These are phyloP conservation scores for Eretmocerus hayati DNA, from an alignment of 2,888 invertebrate genomes.

Conservation along the genomic window DNA sequence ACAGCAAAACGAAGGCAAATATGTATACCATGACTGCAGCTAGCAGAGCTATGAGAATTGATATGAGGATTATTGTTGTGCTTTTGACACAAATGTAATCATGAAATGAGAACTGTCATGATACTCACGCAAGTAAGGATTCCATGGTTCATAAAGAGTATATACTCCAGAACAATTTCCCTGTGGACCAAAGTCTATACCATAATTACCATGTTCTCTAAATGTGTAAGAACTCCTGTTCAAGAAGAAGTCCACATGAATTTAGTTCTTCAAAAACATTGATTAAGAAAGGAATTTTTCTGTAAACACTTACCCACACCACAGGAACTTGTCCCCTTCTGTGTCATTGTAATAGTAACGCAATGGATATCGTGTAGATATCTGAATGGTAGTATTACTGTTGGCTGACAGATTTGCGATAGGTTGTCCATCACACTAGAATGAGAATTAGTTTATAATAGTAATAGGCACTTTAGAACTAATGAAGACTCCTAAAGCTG, in stretches of 20 bases:
- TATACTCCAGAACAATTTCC: constrained; percentile 33
- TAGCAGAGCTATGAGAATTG: constrained; percentile 33
- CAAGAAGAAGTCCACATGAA: constrained; percentile 6
- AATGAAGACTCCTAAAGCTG: not conserved
- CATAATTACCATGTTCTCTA: constrained; percentile 43
- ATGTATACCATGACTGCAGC: constrained; percentile 31
- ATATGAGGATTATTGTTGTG: not conserved
- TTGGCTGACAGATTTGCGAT: constrained; percentile 28
- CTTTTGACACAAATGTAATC: not conserved
- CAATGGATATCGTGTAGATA: constrained; percentile 36
- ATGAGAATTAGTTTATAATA: not conserved
- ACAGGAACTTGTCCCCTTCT: constrained; percentile 10
- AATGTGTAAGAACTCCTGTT: constrained; percentile 27
- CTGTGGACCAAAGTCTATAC: constrained; percentile 39
- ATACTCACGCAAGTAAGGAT: constrained; percentile 41
- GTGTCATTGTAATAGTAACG: constrained; percentile 33
- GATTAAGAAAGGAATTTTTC: not conserved
- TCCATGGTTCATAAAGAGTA: constrained; percentile 31
- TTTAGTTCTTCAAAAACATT: not conserved
- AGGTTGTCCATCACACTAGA: constrained; percentile 36
- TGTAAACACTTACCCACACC: constrained; percentile 37
- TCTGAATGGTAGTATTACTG: constrained; percentile 31
- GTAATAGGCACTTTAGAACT: not conserved
- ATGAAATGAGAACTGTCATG: constrained; percentile 1
- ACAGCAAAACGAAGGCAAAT: constrained; percentile 23